Percentiles rank a stretch among this genome's conserved stretches.
phyloP scores from a whole-genome alignment of 1,140 invertebrate genomes.

The Drosophila bocqueti region DNA sequence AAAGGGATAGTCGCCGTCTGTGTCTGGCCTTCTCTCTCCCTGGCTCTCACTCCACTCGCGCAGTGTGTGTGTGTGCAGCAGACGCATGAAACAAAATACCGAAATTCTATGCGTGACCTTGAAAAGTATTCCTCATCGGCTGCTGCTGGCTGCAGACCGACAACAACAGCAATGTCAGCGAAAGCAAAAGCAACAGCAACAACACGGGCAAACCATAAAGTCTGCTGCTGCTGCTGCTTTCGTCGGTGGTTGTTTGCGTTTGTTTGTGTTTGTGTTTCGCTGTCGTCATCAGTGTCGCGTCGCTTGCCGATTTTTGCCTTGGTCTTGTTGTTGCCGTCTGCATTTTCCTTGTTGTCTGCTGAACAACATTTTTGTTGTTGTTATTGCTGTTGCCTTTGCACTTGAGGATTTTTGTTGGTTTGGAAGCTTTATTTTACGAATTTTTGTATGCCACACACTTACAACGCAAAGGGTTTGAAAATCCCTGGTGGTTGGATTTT shows the following conservation, averaged over 20 bases:
- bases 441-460: constrained; percentile 7
- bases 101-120: constrained; percentile 84
- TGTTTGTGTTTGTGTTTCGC: constrained; percentile 34
- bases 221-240: constrained; percentile 55
- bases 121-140: constrained; percentile 80
- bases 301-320: constrained; percentile 43
- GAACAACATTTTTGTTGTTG: constrained; percentile 58
- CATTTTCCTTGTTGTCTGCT: constrained; percentile 83
- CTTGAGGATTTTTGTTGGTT: constrained; percentile 33
- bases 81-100: constrained; percentile 83
- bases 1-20: constrained; percentile 63
- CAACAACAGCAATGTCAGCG: constrained; percentile 30
- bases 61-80: constrained; percentile 56
- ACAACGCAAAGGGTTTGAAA: constrained; percentile 7
- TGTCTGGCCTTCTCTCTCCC: constrained; percentile 16
- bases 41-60: not conserved
- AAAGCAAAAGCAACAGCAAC: constrained; percentile 22
- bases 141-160: constrained; percentile 43
- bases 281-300: constrained; percentile 44
- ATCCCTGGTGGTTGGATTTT: not conserved
- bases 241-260: constrained; percentile 74
- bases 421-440: constrained; percentile 20
- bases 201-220: constrained; percentile 37
- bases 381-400: constrained; percentile 35
- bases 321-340: constrained; percentile 72